Conservation (phyloP, 2,797 vertebrate species). For the Malacoraja senta region DNA sequence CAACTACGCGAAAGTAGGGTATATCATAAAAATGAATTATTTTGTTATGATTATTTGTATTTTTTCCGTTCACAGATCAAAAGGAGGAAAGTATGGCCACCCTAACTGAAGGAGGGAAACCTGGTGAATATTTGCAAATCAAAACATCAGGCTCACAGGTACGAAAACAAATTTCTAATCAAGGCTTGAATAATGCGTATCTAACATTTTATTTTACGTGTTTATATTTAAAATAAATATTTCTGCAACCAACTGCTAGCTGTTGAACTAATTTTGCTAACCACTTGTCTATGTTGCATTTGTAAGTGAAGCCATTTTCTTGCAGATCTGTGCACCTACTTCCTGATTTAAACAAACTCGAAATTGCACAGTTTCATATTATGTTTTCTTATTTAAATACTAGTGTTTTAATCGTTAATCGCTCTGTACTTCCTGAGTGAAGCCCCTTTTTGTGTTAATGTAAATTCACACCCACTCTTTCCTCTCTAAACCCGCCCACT, state of each 20-base stretch:
- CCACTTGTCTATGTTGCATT: slow-evolving; percentile 34
- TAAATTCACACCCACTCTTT: slow-evolving; percentile 58
- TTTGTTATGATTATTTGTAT: slow-evolving; percentile 38
- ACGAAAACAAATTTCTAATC: slow-evolving; percentile 47
- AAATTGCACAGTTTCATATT: neutral
- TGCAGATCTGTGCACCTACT: slow-evolving; percentile 46
- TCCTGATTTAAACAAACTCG: slow-evolving; percentile 42
- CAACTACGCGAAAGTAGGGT: slow-evolving; percentile 41
- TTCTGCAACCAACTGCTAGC: neutral
- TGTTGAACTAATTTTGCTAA: slow-evolving; percentile 33
- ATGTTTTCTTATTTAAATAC: neutral
- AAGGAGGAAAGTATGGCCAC: slow-evolving; percentile 91
- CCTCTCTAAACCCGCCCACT: slow-evolving; percentile 76
- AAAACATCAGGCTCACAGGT: slow-evolving; percentile 96
- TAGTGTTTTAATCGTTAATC: slow-evolving; percentile 17
- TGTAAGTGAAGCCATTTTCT: slow-evolving; percentile 29
- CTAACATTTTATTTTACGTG: neutral
- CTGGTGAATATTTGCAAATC: slow-evolving; percentile 78
- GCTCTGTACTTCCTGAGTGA: slow-evolving; percentile 42
- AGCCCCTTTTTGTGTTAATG: slow-evolving; percentile 45
- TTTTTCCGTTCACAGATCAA: slow-evolving; percentile 72
- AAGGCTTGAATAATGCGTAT: neutral
- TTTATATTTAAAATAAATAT: neutral
- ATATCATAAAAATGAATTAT: slow-evolving; percentile 47
- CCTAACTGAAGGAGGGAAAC: slow-evolving; percentile 85